These are phyloP conservation scores for Hippopotamyrus pictus DNA, from an alignment of 2,797 vertebrate species.

Conservation along the genomic window DNA sequence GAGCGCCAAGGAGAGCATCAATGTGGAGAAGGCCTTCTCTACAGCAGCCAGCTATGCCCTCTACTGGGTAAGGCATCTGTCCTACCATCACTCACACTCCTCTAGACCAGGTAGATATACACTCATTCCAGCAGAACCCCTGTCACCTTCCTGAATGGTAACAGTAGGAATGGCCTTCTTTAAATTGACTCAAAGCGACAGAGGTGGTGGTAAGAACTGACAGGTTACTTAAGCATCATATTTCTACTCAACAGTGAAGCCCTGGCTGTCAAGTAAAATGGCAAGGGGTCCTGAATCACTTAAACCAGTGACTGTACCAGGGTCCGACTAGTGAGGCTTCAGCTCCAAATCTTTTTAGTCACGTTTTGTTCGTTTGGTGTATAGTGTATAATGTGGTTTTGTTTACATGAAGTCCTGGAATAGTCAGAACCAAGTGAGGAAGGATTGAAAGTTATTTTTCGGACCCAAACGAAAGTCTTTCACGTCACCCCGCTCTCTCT, in stretches of 20 bases:
- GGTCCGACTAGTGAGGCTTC: background rate
- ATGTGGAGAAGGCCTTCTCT: constrained; percentile 64
- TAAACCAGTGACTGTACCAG: background rate
- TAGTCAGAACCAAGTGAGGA: background rate
- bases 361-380: background rate
- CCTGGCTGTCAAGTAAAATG: background rate
- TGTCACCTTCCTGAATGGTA: background rate
- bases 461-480: background rate
- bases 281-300: background rate
- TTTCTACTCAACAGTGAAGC: background rate
- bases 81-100: background rate
- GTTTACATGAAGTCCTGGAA: background rate
- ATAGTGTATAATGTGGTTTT: background rate
- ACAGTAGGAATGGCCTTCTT: background rate
- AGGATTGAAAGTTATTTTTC: background rate
- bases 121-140: background rate
- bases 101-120: background rate
- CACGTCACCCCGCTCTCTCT: background rate
- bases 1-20: constrained; percentile 66
- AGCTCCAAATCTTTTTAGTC: background rate
- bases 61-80: constrained; percentile 48
- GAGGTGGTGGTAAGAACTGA: background rate
- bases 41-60: constrained; percentile 57
- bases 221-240: background rate
- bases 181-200: background rate